A percentile compares a stretch with the other conserved stretches of the same genome.
These are phyloP conservation scores for Hypomesus transpacificus DNA, from an alignment of 2,113 vertebrate species.

Conservation along the genomic window DNA sequence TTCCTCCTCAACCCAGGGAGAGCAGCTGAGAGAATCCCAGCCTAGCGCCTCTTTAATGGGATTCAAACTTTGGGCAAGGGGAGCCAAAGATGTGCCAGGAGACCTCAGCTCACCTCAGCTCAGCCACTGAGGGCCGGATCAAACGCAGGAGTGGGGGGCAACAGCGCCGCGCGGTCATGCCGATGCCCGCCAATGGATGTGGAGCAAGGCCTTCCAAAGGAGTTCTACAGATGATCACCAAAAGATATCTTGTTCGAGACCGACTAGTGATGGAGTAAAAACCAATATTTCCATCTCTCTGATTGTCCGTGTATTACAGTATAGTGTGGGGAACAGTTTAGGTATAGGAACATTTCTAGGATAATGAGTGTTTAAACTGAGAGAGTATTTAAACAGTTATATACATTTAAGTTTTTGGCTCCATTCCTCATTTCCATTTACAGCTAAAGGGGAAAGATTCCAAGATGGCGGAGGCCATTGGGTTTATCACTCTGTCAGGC, in stretches of 20 bases:
- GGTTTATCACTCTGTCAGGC: constrained; percentile 55
- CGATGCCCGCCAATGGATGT: no score
- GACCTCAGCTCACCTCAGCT: constrained; percentile 63
- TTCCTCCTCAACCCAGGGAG: constrained; percentile 61
- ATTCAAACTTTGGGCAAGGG: constrained; percentile 71
- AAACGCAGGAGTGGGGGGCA: constrained; percentile 37
- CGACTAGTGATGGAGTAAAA: no score
- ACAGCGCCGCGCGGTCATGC: no score
- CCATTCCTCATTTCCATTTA: constrained; percentile 38
- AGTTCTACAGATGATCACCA: no score
- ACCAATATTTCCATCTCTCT: neutral
- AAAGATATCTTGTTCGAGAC: no score
- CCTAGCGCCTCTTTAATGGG: constrained; percentile 63
- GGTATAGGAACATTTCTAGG: neutral
- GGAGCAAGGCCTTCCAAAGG: no score
- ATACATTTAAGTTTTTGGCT: constrained; percentile 17
- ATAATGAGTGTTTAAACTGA: no score
- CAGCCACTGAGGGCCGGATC: constrained; percentile 59
- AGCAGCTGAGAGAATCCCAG: constrained; percentile 36
- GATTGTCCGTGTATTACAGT: neutral
- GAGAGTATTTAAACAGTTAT: neutral
- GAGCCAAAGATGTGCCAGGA: constrained; percentile 65
- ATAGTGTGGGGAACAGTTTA: no score
- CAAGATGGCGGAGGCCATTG: constrained; percentile 43
- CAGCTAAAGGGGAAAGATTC: constrained; percentile 38